Conservation (phyloP, 2,113 vertebrate genomes). For the Pedionomus torquatus region DNA sequence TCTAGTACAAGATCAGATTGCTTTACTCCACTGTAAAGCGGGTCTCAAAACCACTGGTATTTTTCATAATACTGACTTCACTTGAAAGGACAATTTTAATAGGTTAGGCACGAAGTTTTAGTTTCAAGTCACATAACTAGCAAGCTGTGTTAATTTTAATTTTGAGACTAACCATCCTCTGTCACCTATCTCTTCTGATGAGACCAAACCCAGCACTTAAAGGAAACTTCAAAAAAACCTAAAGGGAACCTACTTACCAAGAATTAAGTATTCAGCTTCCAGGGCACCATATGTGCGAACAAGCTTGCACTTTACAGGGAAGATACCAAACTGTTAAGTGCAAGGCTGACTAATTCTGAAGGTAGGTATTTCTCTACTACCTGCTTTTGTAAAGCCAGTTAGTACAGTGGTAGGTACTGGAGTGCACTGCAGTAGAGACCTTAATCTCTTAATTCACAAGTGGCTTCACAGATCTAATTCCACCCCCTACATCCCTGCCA, state of each 20-base stretch:
- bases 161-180: background rate
- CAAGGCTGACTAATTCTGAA: background rate
- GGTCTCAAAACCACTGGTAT: background rate
- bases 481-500: rapidly evolving
- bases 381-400: background rate
- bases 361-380: background rate
- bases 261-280: background rate
- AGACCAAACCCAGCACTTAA: background rate
- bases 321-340: too few species aligned
- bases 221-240: background rate
- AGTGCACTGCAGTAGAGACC: too few species aligned
- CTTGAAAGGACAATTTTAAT: background rate
- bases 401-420: background rate
- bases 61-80: background rate
- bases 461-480: background rate
- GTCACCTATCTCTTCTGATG: background rate
- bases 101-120: background rate
- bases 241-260: background rate
- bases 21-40: background rate
- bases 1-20: background rate
- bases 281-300: background rate
- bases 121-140: background rate
- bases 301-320: background rate
- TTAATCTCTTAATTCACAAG: background rate
- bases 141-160: background rate